A percentile compares a stretch with the other conserved stretches of the same genome.
phyloP scores from a whole-genome alignment of 2,113 vertebrate species.

The Cheirogaleus medius region DNA sequence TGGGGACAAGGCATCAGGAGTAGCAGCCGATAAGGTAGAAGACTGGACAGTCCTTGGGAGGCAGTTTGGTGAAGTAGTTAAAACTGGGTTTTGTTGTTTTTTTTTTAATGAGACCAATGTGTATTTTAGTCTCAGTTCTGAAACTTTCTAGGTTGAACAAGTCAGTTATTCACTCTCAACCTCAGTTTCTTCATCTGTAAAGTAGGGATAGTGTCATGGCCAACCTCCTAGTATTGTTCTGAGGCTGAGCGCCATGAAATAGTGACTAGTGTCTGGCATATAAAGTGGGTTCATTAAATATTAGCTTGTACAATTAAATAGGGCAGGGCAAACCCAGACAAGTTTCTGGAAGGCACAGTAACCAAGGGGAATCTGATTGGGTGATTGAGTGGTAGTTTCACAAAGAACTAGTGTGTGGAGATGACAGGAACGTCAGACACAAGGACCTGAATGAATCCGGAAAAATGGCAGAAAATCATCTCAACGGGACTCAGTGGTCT shows the following conservation, averaged over 20 bases:
- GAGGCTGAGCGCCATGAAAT: not conserved
- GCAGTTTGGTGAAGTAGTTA: not conserved
- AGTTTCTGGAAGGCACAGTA: not conserved
- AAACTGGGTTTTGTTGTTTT: not conserved
- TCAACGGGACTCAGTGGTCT: not conserved
- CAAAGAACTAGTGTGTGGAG: not conserved
- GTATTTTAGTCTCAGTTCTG: not conserved
- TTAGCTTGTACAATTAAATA: not conserved
- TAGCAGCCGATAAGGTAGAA: not conserved
- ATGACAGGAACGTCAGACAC: not conserved
- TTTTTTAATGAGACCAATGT: not conserved
- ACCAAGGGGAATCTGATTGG: not conserved
- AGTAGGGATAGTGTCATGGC: not conserved
- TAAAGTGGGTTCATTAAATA: not conserved
- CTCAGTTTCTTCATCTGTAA: conserved; percentile 1
- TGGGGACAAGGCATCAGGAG: not conserved
- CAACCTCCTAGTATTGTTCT: not conserved
- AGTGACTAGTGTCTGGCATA: not conserved
- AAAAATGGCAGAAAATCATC: not conserved
- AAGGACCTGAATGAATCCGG: not conserved
- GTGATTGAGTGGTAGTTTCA: not conserved
- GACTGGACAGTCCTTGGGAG: not conserved
- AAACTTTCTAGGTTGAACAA: not conserved
- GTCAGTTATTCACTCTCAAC: not conserved
- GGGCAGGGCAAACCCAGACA: not conserved